These are phyloP conservation scores for Calliopsis andreniformis DNA, from an alignment of 1,140 invertebrate genomes.

Conservation along the genomic window DNA sequence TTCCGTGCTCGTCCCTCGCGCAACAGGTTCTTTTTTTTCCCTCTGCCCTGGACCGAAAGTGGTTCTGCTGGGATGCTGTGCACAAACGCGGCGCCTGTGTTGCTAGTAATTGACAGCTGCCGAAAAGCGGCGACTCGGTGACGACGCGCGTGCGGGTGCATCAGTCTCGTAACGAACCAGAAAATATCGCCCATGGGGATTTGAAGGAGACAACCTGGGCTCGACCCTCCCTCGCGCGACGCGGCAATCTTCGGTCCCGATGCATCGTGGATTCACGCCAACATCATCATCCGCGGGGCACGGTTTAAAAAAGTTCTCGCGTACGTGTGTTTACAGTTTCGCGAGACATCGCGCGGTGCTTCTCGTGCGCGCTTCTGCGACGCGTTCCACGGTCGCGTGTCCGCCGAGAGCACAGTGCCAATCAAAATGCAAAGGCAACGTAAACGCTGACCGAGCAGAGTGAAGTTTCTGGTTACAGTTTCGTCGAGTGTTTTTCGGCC, in stretches of 20 bases:
- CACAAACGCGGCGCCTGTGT: slow-evolving; percentile 65
- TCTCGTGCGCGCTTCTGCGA: slow-evolving; percentile 2
- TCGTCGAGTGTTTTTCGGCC: slow-evolving; percentile 5
- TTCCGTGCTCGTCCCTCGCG: slow-evolving; percentile 10
- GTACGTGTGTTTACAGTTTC: slow-evolving; percentile 59
- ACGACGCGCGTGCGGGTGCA: slow-evolving; percentile 11
- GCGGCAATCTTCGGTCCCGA: not conserved
- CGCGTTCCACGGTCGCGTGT: not conserved
- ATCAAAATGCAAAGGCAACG: slow-evolving; percentile 14
- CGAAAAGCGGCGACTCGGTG: slow-evolving; percentile 70
- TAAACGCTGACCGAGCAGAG: slow-evolving; percentile 23
- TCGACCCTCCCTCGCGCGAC: not conserved
- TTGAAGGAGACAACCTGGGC: not conserved
- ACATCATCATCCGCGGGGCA: slow-evolving; percentile 16
- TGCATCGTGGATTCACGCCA: slow-evolving; percentile 11
- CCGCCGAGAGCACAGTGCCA: not conserved
- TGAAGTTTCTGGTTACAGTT: slow-evolving; percentile 27
- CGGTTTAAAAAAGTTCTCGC: slow-evolving; percentile 52
- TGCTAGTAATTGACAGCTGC: slow-evolving; percentile 76
- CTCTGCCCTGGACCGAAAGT: slow-evolving; percentile 62
- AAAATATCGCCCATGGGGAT: not conserved
- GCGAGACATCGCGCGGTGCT: slow-evolving; percentile 31
- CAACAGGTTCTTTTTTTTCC: slow-evolving; percentile 41
- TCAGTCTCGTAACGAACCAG: slow-evolving; percentile 3
- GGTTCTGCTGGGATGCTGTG: slow-evolving; percentile 68